Conservation (phyloP, 2,113 vertebrate species). For the Pandion haliaetus region DNA sequence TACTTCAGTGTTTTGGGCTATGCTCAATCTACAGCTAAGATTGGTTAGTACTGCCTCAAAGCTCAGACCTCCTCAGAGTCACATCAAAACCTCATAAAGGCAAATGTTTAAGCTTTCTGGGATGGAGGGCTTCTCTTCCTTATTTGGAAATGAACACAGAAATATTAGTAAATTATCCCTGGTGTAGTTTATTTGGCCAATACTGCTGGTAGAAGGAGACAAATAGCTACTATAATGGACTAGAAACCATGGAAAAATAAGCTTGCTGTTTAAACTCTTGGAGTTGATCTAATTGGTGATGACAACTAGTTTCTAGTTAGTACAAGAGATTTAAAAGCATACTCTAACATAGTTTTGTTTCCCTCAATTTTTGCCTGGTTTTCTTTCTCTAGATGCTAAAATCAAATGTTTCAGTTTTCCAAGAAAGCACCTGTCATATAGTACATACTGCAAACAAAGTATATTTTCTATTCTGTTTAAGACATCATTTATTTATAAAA, state of each 20-base stretch:
- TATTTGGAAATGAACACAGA: not conserved
- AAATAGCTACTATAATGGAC: not conserved
- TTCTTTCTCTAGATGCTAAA: not conserved
- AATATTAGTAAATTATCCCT: not conserved
- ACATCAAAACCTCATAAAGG: not conserved
- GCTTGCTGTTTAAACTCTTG: not conserved
- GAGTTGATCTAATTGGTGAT: not conserved
- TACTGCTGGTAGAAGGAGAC: not conserved
- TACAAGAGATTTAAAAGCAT: not conserved
- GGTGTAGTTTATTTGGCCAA: not conserved
- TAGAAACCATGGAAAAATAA: not conserved
- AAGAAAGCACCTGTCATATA: not conserved
- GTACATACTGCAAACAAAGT: not conserved
- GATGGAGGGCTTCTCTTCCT: not conserved
- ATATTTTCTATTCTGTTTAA: not conserved
- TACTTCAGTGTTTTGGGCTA: not conserved
- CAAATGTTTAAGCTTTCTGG: not conserved
- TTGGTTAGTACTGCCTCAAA: not conserved
- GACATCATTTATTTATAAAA: not conserved
- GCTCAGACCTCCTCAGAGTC: not conserved
- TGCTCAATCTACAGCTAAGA: not conserved
- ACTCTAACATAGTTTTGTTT: not conserved
- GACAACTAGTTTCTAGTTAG: not conserved
- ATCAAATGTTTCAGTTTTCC: not conserved
- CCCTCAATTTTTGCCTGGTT: not conserved